These are phyloP conservation scores for Tenualosa thibaudeaui DNA, from an alignment of 2,797 vertebrate species.

Conservation along the genomic window DNA sequence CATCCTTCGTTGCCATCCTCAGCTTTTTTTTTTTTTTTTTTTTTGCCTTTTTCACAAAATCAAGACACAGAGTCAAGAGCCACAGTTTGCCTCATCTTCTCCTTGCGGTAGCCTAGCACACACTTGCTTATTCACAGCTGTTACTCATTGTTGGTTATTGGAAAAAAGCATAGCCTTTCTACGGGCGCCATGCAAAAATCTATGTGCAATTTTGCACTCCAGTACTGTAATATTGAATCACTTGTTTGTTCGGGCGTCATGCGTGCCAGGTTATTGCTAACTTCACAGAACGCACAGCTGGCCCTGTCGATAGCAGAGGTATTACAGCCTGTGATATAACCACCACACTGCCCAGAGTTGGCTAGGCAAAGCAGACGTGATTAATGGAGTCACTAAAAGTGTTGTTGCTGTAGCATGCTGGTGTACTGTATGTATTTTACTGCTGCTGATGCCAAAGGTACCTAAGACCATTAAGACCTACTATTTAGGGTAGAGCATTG, in stretches of 20 bases:
- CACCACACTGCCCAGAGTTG: neutral
- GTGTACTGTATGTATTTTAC: neutral
- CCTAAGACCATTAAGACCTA: neutral
- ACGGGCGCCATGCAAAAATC: neutral
- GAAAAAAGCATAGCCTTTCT: neutral
- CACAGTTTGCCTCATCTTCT: neutral
- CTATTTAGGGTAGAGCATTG: neutral
- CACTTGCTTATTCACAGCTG: neutral
- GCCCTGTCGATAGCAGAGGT: neutral
- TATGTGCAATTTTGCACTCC: neutral
- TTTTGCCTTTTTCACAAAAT: neutral
- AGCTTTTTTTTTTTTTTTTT: too few relatives aligned
- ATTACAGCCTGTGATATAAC: neutral
- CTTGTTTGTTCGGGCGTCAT: neutral
- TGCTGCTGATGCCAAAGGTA: neutral
- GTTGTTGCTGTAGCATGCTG: neutral
- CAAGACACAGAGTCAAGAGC: neutral
- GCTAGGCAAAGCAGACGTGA: neutral
- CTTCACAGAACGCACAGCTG: neutral
- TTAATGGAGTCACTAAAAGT: neutral
- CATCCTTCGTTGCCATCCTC: neutral
- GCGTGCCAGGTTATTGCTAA: neutral
- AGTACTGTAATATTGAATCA: neutral
- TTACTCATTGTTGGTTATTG: neutral
- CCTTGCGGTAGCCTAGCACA: neutral